Conservation (phyloP, 1,140 invertebrate species). For the Drosophila willistoni region DNA sequence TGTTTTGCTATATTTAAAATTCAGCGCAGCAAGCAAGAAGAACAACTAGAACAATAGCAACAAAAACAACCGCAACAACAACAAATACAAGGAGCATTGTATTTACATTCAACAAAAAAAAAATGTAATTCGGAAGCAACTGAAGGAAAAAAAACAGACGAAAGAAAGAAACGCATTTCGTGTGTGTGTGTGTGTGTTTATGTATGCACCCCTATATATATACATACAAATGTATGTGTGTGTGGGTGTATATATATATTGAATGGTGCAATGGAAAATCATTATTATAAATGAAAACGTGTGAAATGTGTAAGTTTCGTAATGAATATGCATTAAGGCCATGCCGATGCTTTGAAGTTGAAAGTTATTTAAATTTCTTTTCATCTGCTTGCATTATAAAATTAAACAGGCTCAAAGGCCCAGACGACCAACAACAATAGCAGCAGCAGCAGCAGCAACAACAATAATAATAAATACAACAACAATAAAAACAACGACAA, state of each 20-base stretch:
- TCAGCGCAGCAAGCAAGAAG: constrained; percentile 63
- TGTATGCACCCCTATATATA: constrained; percentile 22
- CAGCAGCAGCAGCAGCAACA: neutral
- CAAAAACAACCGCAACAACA: neutral
- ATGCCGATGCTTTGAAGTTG: constrained; percentile 54
- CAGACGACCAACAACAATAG: constrained; percentile 2
- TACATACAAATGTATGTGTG: constrained; percentile 25
- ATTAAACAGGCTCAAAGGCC: constrained; percentile 2
- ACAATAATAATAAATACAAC: neutral
- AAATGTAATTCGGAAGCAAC: constrained; percentile 57
- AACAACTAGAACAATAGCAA: constrained; percentile 6
- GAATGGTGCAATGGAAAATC: constrained; percentile 74
- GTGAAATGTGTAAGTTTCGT: constrained; percentile 75
- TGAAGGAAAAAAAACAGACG: constrained; percentile 30
- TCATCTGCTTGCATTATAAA: constrained; percentile 28
- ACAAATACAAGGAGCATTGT: constrained; percentile 19
- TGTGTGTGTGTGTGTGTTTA: constrained; percentile 51
- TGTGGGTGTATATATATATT: constrained; percentile 45
- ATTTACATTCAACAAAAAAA: constrained; percentile 55
- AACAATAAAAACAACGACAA: neutral
- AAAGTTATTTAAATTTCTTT: constrained; percentile 62
- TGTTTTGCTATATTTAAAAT: constrained; percentile 75
- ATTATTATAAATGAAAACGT: constrained; percentile 76
- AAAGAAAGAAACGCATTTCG: constrained; percentile 59
- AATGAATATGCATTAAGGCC: constrained; percentile 35